Conservation (phyloP, 2,888 invertebrate genomes). For the Morpho achilles region DNA sequence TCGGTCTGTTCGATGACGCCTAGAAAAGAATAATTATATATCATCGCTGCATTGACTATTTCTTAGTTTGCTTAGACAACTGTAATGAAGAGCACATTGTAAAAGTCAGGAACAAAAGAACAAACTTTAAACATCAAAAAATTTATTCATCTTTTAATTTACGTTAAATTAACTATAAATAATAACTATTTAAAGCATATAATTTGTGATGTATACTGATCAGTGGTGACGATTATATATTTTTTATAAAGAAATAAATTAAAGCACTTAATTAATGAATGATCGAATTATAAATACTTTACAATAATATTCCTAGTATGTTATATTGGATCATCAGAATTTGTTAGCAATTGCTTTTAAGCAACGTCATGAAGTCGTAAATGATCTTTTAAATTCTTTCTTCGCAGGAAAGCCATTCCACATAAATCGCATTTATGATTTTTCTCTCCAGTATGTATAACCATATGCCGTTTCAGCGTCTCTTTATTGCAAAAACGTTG, state of each 20-base stretch:
- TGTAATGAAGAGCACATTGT: too few species aligned
- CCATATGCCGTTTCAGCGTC: conserved; percentile 76
- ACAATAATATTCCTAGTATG: too few species aligned
- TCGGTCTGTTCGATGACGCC: conserved; percentile 50
- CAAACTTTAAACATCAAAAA: conserved; percentile 1
- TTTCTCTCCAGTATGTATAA: conserved; percentile 76
- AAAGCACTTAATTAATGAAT: too few species aligned
- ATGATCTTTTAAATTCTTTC: conserved; percentile 69
- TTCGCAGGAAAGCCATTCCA: conserved; percentile 66
- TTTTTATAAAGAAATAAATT: too few species aligned
- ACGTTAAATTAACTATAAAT: conserved; percentile 6
- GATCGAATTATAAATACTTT: too few species aligned
- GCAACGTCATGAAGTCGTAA: conserved; percentile 59
- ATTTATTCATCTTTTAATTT: conserved; percentile 1
- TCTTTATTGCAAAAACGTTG: conserved; percentile 77
- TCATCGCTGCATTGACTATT: conserved; percentile 3
- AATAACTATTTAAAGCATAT: background rate
- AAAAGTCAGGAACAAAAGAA: background rate
- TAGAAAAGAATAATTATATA: conserved; percentile 48
- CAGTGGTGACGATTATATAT: too few species aligned
- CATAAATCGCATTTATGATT: conserved; percentile 77
- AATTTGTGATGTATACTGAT: background rate
- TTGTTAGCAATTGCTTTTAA: conserved; percentile 17
- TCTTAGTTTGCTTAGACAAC: too few species aligned
- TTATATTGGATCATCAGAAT: background rate